A percentile compares a stretch with the other conserved stretches of the same genome.
Evolutionary conservation across 2,888 invertebrate species (phyloP).

Genomic region (Patella depressa): DNA sequence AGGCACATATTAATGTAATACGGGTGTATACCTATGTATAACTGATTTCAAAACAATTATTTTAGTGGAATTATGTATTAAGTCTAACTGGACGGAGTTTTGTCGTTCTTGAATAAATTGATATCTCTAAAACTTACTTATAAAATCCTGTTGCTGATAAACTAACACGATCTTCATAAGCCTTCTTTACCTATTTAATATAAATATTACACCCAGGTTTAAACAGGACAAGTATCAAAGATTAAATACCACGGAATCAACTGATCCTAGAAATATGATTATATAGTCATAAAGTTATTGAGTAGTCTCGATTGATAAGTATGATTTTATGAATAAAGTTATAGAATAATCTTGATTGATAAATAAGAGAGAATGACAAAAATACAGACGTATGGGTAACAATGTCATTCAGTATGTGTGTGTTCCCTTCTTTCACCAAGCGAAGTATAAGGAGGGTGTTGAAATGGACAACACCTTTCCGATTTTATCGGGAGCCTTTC

Average conservation of each 20-base stretch:
- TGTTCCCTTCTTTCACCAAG: too few relatives aligned
- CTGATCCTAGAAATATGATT: not conserved
- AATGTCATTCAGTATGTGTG: too few relatives aligned
- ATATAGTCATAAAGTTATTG: not conserved
- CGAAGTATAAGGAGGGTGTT: too few relatives aligned
- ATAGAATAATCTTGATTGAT: too few relatives aligned
- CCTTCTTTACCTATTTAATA: slow-evolving; percentile 77
- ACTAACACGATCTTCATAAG: slow-evolving; percentile 83
- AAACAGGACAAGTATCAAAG: not conserved
- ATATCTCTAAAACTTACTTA: slow-evolving; percentile 54
- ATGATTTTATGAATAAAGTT: too few relatives aligned
- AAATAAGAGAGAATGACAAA: too few relatives aligned
- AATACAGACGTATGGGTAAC: too few relatives aligned
- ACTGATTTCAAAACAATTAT: not conserved
- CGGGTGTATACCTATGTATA: too few relatives aligned
- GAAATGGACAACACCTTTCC: too few relatives aligned
- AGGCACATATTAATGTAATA: not conserved
- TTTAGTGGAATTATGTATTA: not conserved
- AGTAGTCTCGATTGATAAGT: not conserved
- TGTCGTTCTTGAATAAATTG: too few relatives aligned
- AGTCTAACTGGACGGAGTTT: too few relatives aligned
- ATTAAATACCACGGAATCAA: not conserved
- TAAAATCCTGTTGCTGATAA: slow-evolving; percentile 89
- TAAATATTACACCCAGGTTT: slow-evolving; percentile 61
- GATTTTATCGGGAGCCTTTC: too few relatives aligned